These are phyloP conservation scores for Sympetrum striolatum DNA, from an alignment of 2,888 invertebrate species.

Conservation along the genomic window DNA sequence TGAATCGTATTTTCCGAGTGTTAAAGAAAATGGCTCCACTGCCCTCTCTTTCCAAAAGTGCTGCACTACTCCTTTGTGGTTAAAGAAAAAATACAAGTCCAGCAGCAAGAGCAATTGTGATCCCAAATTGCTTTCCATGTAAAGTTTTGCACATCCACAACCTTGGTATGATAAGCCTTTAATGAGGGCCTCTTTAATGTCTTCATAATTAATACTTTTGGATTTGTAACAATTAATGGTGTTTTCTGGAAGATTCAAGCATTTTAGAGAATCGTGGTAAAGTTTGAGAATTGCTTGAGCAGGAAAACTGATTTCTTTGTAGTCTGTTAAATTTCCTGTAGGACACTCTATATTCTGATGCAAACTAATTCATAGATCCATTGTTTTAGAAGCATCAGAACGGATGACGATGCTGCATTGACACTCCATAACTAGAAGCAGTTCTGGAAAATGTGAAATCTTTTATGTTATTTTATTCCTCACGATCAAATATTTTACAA, in stretches of 20 bases:
- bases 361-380: neutral
- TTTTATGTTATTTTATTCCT: neutral
- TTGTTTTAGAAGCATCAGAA: neutral
- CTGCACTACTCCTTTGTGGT: neutral
- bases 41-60: neutral
- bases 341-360: slow-evolving; percentile 66
- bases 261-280: slow-evolving; percentile 60
- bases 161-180: neutral
- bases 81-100: neutral
- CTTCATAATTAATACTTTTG: neutral
- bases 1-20: neutral
- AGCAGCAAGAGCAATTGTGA: neutral
- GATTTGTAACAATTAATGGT: neutral
- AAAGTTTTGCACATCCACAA: neutral
- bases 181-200: neutral
- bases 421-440: neutral
- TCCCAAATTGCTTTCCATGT: neutral
- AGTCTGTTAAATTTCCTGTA: too few species aligned
- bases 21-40: neutral
- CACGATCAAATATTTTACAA: neutral
- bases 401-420: neutral
- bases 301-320: slow-evolving; percentile 65
- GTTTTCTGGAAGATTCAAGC: neutral
- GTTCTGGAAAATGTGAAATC: neutral
- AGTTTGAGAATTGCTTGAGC: slow-evolving; percentile 65